Conservation (phyloP, 2,888 invertebrate species). For the Thalpophila matura region DNA sequence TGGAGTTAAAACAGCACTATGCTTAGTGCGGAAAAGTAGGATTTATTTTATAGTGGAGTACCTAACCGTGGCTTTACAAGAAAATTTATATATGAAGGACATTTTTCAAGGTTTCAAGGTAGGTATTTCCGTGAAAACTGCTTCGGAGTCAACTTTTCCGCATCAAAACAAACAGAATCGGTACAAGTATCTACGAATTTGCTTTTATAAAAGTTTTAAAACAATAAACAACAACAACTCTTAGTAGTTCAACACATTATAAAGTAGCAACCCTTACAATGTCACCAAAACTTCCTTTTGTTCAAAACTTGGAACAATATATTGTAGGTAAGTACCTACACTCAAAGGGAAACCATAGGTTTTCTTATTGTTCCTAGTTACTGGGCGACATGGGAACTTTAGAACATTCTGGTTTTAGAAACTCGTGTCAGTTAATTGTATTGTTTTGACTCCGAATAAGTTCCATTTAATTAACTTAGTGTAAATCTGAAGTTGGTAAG, state of each 20-base stretch:
- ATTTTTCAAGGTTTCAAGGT: neutral
- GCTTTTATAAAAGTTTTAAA: neutral
- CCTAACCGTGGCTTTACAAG: too few species aligned
- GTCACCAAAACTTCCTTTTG: constrained; percentile 36
- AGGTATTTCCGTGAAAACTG: too few species aligned
- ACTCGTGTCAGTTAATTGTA: neutral
- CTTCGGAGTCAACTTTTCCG: too few species aligned
- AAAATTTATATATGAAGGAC: neutral
- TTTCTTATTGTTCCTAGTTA: constrained; percentile 29
- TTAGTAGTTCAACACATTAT: neutral
- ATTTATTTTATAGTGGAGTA: neutral
- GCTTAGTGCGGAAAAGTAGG: too few species aligned
- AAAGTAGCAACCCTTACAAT: constrained; percentile 11
- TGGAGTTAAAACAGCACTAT: neutral
- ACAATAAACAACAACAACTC: neutral
- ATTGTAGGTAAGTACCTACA: too few species aligned
- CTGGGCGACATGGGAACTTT: neutral
- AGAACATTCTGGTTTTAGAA: neutral
- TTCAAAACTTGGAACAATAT: constrained; percentile 37
- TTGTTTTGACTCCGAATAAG: too few species aligned
- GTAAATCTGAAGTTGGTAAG: too few species aligned
- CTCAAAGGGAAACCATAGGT: constrained; percentile 34
- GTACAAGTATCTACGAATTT: too few species aligned
- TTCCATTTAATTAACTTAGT: too few species aligned
- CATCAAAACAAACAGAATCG: too few species aligned